phyloP scores from a whole-genome alignment of 2,888 invertebrate genomes.

The Graphium colonna region DNA sequence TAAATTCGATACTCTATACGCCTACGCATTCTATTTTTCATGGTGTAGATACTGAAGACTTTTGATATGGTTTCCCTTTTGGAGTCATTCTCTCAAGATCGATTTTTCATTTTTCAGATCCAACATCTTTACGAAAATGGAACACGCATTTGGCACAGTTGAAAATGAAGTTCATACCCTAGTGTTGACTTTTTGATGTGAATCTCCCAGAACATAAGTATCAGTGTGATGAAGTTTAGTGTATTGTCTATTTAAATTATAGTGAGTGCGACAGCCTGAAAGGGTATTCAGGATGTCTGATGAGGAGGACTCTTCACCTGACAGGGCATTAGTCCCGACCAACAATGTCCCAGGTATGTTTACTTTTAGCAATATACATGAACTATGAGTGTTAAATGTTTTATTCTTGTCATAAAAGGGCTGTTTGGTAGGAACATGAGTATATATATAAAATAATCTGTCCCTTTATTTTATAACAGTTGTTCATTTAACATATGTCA shows the following conservation, averaged over 20 bases:
- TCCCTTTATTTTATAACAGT: no score
- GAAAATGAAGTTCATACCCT: constrained; percentile 41
- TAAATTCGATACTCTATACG: constrained; percentile 28
- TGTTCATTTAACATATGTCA: no score
- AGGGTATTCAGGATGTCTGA: constrained; percentile 62
- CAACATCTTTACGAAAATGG: constrained; percentile 36
- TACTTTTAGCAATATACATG: neutral
- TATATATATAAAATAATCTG: no score
- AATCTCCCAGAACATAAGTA: constrained; percentile 49
- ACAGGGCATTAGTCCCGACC: constrained; percentile 62
- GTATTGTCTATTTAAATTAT: constrained; percentile 13
- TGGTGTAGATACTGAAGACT: neutral
- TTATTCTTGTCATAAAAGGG: no score
- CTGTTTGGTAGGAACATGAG: no score
- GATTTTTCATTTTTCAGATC: constrained; percentile 34
- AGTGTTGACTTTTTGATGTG: constrained; percentile 41
- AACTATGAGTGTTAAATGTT: no score
- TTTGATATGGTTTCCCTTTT: constrained; percentile 10
- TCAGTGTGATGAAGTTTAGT: constrained; percentile 31
- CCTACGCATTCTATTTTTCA: constrained; percentile 29
- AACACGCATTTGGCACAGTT: constrained; percentile 35
- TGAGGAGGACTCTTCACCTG: constrained; percentile 71
- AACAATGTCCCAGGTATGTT: constrained; percentile 68
- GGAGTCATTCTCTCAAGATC: neutral
- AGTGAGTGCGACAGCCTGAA: constrained; percentile 24